These are phyloP conservation scores for Nanorana parkeri DNA, from an alignment of 2,113 vertebrate genomes.

Conservation along the genomic window DNA sequence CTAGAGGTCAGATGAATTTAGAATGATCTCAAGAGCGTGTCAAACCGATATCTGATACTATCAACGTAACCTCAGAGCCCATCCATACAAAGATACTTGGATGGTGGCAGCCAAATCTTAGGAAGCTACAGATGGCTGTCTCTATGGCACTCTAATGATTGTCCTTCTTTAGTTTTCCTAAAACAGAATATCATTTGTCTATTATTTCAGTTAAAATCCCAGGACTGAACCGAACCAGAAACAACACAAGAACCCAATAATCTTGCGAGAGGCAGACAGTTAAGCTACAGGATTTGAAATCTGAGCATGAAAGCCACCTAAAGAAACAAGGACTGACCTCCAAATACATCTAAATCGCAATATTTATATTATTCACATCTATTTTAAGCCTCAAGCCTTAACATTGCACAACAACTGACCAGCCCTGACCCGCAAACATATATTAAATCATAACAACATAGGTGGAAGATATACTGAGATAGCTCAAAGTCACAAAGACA, in stretches of 20 bases:
- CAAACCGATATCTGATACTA: too few species aligned
- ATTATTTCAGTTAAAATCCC: too few species aligned
- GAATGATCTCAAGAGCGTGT: too few species aligned
- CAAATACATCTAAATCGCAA: background rate
- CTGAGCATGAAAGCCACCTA: background rate
- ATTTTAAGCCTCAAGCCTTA: background rate
- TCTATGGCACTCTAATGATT: too few species aligned
- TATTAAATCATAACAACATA: background rate
- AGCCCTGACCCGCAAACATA: background rate
- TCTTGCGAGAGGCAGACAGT: background rate
- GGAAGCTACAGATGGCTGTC: too few species aligned
- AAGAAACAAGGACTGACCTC: background rate
- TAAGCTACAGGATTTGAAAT: background rate
- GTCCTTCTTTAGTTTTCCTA: too few species aligned
- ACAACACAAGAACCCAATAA: background rate
- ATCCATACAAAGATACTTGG: too few species aligned
- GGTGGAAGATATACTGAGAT: background rate
- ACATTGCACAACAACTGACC: background rate
- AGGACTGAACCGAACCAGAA: too few species aligned
- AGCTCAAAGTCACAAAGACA: slow-evolving; percentile 1
- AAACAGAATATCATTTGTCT: too few species aligned
- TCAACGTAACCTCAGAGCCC: too few species aligned
- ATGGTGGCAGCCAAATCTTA: too few species aligned
- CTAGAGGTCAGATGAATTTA: too few species aligned
- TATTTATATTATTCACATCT: background rate